Base-by-base conservation (phyloP, 2,888 invertebrate species). In the Micoletzkya japonica region DNA sequence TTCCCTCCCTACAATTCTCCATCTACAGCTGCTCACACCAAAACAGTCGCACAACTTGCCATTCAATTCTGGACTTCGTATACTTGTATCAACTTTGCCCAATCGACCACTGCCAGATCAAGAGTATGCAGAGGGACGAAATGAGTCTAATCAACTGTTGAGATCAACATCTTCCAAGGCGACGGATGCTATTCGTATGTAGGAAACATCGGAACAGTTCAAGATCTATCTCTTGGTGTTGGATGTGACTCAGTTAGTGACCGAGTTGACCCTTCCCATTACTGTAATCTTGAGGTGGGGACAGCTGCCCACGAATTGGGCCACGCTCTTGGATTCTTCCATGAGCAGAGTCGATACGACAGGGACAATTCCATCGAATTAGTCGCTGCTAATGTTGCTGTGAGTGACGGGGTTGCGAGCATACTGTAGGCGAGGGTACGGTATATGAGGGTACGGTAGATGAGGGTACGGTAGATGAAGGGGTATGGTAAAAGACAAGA, bases 231-330 rank as follows among this genome's bases (percentile, higher is more conserved):
- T 0, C 72, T 85, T 10, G 84, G 84, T 32, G 57, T 70, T 7
- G 81, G 82, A 2, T 83, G 84, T 67, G 82, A 82, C 67, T 73
- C 74, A 58, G 82, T 82, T 30, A 57, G 72, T 56, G 4, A 7
- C 20, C 44, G 10, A 44, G 20, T 44, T 56, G 30, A 10, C 17
- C 28, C 28, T 56, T 32, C 2, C 0, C 24, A 17, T 24, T 17
- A 24, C 17, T 26, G 3, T 60, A 14, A 24, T 2, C 14, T 49
- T 24, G 70, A 84, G 84, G 73, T 84, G 24, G 84, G 83, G 17
- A 82, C 84, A 37, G 79, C 81, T 2, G 77, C 81, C 2, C 84
- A 84, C 70, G 84, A 84, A 61, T 70, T 84, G 39, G 84, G 77
- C 63, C 84, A 84, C 71, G 78, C 83, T 4, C 70, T 84, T 24